A percentile compares a stretch with the other conserved stretches of the same genome.
These are phyloP conservation scores for Betta splendens DNA, from an alignment of 2,797 vertebrate species.

Conservation along the genomic window DNA sequence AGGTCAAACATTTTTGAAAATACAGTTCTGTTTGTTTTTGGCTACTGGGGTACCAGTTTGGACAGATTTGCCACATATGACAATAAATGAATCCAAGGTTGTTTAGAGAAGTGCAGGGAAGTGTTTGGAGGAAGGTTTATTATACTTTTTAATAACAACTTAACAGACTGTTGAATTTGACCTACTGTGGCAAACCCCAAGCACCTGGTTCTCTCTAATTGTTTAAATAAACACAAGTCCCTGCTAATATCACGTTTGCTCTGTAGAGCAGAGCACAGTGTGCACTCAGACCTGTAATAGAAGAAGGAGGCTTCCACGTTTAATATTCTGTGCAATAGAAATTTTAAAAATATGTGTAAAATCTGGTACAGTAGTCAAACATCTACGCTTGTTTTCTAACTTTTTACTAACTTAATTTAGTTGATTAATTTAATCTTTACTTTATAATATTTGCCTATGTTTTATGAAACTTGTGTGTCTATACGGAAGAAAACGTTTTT, in stretches of 20 bases:
- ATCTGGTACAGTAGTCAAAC: too few relatives aligned
- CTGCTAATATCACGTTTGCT: conserved; percentile 34
- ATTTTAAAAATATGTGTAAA: too few relatives aligned
- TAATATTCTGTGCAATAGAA: too few relatives aligned
- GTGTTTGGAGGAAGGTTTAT: conserved; percentile 48
- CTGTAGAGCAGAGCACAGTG: conserved; percentile 17
- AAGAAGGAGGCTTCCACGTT: conserved; percentile 18
- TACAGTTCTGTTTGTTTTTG: conserved; percentile 62
- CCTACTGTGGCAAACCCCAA: conserved; percentile 52
- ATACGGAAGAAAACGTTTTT: too few relatives aligned
- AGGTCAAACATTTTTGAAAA: conserved; percentile 61
- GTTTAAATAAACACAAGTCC: conserved; percentile 45
- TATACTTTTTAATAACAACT: conserved; percentile 47
- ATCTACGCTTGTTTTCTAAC: too few relatives aligned
- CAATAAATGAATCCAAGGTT: conserved; percentile 40
- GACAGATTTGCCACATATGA: conserved; percentile 42
- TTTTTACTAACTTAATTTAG: too few relatives aligned
- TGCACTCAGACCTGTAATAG: conserved; percentile 8
- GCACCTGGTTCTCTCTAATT: conserved; percentile 38
- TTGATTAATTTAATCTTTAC: too few relatives aligned
- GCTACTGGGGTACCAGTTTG: conserved; percentile 45
- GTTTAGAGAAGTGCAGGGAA: conserved; percentile 52
- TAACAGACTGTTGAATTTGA: conserved; percentile 43
- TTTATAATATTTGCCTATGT: too few relatives aligned
- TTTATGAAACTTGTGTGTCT: too few relatives aligned